A percentile compares a stretch with the other conserved stretches of the same genome.
These are phyloP conservation scores for Tetramorium parvispinum DNA, from an alignment of 1,140 invertebrate genomes.

Conservation along the genomic window DNA sequence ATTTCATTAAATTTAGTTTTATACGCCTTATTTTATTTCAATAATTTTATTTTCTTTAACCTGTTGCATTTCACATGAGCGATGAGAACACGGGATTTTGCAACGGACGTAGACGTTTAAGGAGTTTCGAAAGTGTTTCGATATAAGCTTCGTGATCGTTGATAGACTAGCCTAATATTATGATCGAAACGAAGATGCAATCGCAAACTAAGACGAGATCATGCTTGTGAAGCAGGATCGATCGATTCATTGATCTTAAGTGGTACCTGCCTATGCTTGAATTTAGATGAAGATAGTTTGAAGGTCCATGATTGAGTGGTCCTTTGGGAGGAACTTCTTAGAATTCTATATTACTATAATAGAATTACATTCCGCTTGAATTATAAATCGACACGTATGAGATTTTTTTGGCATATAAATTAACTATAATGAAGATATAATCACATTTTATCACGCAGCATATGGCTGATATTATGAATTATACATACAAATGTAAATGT, in stretches of 20 bases:
- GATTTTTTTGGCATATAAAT: conserved; percentile 39
- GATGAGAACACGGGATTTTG: background rate
- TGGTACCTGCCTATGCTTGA: conserved; percentile 39
- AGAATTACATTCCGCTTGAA: conserved; percentile 19
- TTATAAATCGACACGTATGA: conserved; percentile 6
- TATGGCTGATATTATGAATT: background rate
- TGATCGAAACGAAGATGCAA: conserved; percentile 9
- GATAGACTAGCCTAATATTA: conserved; percentile 31
- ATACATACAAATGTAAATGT: conserved; percentile 4
- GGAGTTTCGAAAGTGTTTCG: conserved; percentile 1
- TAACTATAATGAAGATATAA: conserved; percentile 23
- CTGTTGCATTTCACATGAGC: background rate
- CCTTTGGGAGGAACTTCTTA: conserved; percentile 17
- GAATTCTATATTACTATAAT: conserved; percentile 20
- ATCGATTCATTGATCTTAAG: conserved; percentile 52
- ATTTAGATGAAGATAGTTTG: conserved; percentile 51
- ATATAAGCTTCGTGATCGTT: background rate
- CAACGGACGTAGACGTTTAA: background rate
- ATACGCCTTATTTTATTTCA: background rate
- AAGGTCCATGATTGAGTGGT: conserved; percentile 31
- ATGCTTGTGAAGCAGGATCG: background rate
- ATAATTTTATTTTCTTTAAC: conserved; percentile 5
- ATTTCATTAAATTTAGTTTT: background rate
- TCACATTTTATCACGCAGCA: background rate
- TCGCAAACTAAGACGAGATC: conserved; percentile 21